Evolutionary conservation across 2,797 vertebrate genomes (phyloP).

Genomic region (Podarcis lilfordi): DNA sequence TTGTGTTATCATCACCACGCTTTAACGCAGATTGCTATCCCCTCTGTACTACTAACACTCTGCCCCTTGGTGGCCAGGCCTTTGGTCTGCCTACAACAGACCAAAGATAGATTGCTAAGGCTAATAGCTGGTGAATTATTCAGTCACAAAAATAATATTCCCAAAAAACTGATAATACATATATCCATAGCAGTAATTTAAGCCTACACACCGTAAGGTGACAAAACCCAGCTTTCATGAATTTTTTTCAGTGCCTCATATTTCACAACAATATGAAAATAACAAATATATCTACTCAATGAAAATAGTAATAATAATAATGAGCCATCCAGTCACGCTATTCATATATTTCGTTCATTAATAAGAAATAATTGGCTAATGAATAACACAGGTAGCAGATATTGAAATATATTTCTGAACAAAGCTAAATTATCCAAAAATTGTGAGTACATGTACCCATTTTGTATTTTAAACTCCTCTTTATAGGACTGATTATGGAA

Average conservation of each 20-base stretch:
- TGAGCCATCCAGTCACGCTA: not conserved
- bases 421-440: constrained; percentile 68
- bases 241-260: constrained; percentile 32
- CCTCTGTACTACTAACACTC: not conserved
- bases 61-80: too few species aligned
- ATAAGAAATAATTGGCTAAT: not conserved
- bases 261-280: constrained; percentile 63
- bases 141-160: too few species aligned
- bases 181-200: too few species aligned
- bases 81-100: not conserved
- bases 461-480: constrained; percentile 66
- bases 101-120: not conserved
- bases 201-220: too few species aligned
- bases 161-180: too few species aligned
- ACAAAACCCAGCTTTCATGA: constrained; percentile 1
- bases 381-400: not conserved
- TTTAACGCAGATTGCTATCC: too few species aligned
- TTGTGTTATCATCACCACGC: too few species aligned
- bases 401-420: constrained; percentile 49
- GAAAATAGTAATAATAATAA: not conserved
- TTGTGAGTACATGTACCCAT: constrained; percentile 54
- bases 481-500: constrained; percentile 69
- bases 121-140: not conserved
- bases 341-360: not conserved
- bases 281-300: not conserved